Conservation (phyloP, 2,888 invertebrate genomes). For the Melanostoma mellinum region DNA sequence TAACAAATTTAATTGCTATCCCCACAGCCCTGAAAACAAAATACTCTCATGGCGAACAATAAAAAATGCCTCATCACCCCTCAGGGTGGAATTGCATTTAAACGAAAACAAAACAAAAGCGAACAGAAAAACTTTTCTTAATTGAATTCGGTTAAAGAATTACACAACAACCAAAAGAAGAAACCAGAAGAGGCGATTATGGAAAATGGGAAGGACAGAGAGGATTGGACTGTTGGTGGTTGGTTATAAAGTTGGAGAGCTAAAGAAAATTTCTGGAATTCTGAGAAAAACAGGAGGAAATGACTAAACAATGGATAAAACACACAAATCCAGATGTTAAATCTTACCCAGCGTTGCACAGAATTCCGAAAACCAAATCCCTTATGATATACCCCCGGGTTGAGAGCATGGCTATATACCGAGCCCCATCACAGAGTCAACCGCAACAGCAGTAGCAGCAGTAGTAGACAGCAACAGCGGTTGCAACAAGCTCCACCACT, state of each 20-base stretch:
- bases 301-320: conserved; percentile 48
- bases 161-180: conserved; percentile 66
- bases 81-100: conserved; percentile 52
- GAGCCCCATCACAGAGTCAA: conserved; percentile 27
- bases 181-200: conserved; percentile 19
- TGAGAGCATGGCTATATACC: background rate
- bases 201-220: conserved; percentile 9
- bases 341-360: conserved; percentile 42
- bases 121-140: conserved; percentile 49
- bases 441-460: conserved; percentile 41
- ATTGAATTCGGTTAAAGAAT: conserved; percentile 70
- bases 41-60: conserved; percentile 15
- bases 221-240: background rate
- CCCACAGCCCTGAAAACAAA: conserved; percentile 18
- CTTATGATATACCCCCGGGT: conserved; percentile 21
- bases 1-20: conserved; percentile 48
- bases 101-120: conserved; percentile 50
- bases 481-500: conserved; percentile 50
- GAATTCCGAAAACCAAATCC: conserved; percentile 27
- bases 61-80: conserved; percentile 21
- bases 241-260: conserved; percentile 16
- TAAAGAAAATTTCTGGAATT: conserved; percentile 21
- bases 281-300: conserved; percentile 22
- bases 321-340: conserved; percentile 65
- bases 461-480: conserved; percentile 54